Conservation (phyloP, 2,113 vertebrate species). For the Glaucomys volans region DNA sequence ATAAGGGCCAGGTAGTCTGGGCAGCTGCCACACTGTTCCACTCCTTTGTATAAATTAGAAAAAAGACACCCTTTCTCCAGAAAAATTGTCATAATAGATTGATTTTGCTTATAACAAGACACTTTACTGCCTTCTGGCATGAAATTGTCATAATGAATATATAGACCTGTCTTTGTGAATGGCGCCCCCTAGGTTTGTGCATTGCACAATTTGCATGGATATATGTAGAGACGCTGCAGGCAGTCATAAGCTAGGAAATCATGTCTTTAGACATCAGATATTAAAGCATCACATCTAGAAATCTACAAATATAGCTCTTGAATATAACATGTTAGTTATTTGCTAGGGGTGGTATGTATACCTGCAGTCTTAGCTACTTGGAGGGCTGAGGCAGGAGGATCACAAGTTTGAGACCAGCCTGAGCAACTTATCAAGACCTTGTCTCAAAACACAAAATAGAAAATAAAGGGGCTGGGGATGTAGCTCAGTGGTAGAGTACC, state of each 20-base stretch:
- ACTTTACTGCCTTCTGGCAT: neutral
- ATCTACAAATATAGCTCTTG: neutral
- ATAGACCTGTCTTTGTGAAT: neutral
- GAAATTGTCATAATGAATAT: neutral
- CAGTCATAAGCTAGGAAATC: neutral
- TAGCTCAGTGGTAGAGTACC: neutral
- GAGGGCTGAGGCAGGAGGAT: neutral
- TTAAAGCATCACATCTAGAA: constrained; percentile 15
- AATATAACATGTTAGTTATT: constrained; percentile 47
- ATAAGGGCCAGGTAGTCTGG: neutral
- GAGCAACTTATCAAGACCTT: neutral
- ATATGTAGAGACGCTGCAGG: neutral
- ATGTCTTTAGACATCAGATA: constrained; percentile 8
- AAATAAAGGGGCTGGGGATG: neutral
- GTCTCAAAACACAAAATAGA: neutral
- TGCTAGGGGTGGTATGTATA: neutral
- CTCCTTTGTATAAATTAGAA: constrained; percentile 16
- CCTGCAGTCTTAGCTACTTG: neutral
- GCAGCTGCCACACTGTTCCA: neutral
- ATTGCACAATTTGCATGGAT: neutral
- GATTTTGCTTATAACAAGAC: constrained; percentile 49
- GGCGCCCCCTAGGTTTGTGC: constrained; percentile 23
- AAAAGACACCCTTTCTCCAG: constrained; percentile 11
- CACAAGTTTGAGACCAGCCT: neutral
- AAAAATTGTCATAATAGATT: constrained; percentile 11